These are phyloP conservation scores for Cantharis rustica DNA, from an alignment of 2,888 invertebrate species.

Conservation along the genomic window DNA sequence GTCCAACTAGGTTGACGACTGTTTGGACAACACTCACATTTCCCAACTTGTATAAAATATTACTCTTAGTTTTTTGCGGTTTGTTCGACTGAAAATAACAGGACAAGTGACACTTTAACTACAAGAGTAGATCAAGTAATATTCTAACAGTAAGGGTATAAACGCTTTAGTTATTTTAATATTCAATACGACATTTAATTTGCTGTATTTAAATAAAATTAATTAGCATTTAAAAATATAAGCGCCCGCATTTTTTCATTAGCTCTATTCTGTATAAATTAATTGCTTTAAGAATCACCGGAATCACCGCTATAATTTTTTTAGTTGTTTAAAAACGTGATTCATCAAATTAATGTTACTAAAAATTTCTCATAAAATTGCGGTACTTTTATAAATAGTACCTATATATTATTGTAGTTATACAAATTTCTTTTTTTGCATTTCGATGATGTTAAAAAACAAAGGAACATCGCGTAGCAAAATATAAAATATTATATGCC, in stretches of 20 bases:
- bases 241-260: neutral
- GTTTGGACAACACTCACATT: too few relatives aligned
- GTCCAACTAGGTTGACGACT: too few relatives aligned
- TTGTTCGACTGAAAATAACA: too few relatives aligned
- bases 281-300: neutral
- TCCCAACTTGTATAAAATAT: too few relatives aligned
- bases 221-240: neutral
- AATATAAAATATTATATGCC: too few relatives aligned
- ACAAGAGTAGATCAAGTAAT: too few relatives aligned
- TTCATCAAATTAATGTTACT: neutral
- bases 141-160: neutral
- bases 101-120: too few relatives aligned
- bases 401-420: neutral
- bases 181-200: neutral
- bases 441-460: too few relatives aligned
- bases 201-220: neutral
- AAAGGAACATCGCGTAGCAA: too few relatives aligned
- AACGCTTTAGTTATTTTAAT: neutral
- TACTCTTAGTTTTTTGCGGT: too few relatives aligned
- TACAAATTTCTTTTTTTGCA: neutral
- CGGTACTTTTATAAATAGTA: neutral
- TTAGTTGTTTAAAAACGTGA: neutral
- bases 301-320: neutral
- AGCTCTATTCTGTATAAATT: neutral
- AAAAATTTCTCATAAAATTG: neutral